Base-by-base conservation (phyloP, 2,888 invertebrate species). In the Colostygia pectinataria region DNA sequence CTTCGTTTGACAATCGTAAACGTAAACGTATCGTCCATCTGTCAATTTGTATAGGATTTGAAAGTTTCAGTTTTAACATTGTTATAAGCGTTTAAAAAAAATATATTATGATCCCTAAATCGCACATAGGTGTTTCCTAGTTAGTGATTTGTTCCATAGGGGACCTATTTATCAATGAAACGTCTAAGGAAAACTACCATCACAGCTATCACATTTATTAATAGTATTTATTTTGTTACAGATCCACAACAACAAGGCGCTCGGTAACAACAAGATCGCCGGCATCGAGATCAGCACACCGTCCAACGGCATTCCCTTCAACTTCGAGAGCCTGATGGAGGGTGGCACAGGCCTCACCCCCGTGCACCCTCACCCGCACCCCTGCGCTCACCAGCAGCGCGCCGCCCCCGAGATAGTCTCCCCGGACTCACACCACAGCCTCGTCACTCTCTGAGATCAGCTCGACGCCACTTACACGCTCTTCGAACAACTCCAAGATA, bases 341-440 rank as follows among this genome's bases (percentile, higher is more conserved):
- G 97, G 97, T 39, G 97, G 97, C 68, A 97, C 98, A 1, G 97
- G 98, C 0, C 90, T 98, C 37, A 98, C 98, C 4, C 98, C 98
- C 0, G 95, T 97, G 24, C 86, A 86, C 69, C 84, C 86, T 20
- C 87, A 86, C 71, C 85, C 86, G 92, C 93, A 94, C 45, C 95
- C 95, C 14, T 96, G 96, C 86, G 94, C 95, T 53, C 93, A 93
- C 59, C 95, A 96, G 80, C 94, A 94, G 74, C 92, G 95, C 72
- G 92, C 92, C 77, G 93, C 94, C 37, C 91, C 93, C 66, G 91
- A 95, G 73, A 90, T 94, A 63, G 92, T 93, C 60, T 94, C 95
- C 49, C 95, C 96, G 27, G 95, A 95, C 70, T 92, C 93, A 43
- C 94, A 94, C 77, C 91, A 91, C 74, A 96, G 95, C 81, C 92